Conservation (phyloP, 2,888 invertebrate genomes). For the Tetheella fluctuosa region DNA sequence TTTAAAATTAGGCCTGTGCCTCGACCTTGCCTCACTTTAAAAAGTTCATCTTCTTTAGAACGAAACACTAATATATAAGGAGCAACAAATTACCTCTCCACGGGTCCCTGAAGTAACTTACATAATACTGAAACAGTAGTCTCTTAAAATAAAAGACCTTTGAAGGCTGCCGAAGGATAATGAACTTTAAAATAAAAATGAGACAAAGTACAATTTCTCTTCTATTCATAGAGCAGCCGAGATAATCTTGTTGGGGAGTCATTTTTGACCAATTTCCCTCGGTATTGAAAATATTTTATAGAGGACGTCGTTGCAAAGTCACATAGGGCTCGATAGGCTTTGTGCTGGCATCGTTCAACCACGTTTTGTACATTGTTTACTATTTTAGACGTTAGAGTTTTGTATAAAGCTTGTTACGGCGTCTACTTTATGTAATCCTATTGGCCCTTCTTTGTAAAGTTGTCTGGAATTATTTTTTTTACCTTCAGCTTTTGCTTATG, state of each 20-base stretch:
- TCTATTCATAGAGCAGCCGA: slow-evolving; percentile 34
- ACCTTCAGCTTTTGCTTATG: not conserved
- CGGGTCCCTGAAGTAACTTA: slow-evolving; percentile 46
- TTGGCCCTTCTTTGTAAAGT: slow-evolving; percentile 19
- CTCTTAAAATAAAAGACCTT: slow-evolving; percentile 46
- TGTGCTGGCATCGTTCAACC: slow-evolving; percentile 31
- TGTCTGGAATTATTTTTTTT: not conserved
- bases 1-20: slow-evolving; percentile 15
- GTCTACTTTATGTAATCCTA: slow-evolving; percentile 37
- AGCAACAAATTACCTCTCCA: slow-evolving; percentile 44
- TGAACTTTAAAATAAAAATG: slow-evolving; percentile 40
- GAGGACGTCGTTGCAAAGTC: slow-evolving; percentile 55
- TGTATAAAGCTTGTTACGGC: slow-evolving; percentile 35
- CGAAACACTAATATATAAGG: slow-evolving; percentile 41
- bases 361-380: slow-evolving; percentile 37
- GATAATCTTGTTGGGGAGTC: slow-evolving; percentile 71
- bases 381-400: slow-evolving; percentile 17
- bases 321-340: slow-evolving; percentile 42
- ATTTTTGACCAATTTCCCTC: slow-evolving; percentile 75
- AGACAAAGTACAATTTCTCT: slow-evolving; percentile 41
- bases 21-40: slow-evolving; percentile 29
- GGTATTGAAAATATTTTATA: slow-evolving; percentile 75
- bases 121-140: slow-evolving; percentile 56
- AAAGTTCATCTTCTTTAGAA: slow-evolving; percentile 33
- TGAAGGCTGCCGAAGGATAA: slow-evolving; percentile 36